phyloP scores from a whole-genome alignment of 2,888 invertebrate species.

The Autographa gamma region DNA sequence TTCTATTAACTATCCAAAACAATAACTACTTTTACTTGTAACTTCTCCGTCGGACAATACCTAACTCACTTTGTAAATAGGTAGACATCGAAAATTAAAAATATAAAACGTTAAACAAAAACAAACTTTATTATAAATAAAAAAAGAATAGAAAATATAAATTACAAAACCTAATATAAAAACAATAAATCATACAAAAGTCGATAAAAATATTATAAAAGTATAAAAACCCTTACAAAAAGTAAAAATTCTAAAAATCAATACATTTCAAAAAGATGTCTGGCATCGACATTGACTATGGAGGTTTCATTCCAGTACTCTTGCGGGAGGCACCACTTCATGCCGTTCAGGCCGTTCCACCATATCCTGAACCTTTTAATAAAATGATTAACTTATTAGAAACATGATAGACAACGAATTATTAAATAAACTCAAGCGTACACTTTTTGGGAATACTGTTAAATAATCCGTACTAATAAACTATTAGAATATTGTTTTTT shows the following conservation, averaged over 20 bases:
- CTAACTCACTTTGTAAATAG: no score
- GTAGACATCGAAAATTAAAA: neutral
- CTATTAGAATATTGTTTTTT: no score
- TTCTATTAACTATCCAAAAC: no score
- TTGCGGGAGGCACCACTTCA: constrained; percentile 69
- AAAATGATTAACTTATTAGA: no score
- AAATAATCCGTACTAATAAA: no score
- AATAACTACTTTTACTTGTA: no score
- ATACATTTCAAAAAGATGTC: constrained; percentile 21
- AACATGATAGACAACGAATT: no score
- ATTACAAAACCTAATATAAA: neutral
- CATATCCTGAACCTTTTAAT: constrained; percentile 64
- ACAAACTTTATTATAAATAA: neutral
- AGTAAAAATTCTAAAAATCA: constrained; percentile 9
- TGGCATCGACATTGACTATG: constrained; percentile 50
- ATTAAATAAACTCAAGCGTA: no score
- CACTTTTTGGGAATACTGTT: no score
- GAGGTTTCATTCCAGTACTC: constrained; percentile 65
- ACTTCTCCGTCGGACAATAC: no score
- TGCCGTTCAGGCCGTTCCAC: constrained; percentile 72
- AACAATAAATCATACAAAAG: neutral
- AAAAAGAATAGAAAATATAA: neutral
- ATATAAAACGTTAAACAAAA: neutral
- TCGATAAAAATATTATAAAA: neutral
- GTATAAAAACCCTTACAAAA: neutral